phyloP scores from a whole-genome alignment of 2,113 vertebrate genomes.

The Nipponia nippon region DNA sequence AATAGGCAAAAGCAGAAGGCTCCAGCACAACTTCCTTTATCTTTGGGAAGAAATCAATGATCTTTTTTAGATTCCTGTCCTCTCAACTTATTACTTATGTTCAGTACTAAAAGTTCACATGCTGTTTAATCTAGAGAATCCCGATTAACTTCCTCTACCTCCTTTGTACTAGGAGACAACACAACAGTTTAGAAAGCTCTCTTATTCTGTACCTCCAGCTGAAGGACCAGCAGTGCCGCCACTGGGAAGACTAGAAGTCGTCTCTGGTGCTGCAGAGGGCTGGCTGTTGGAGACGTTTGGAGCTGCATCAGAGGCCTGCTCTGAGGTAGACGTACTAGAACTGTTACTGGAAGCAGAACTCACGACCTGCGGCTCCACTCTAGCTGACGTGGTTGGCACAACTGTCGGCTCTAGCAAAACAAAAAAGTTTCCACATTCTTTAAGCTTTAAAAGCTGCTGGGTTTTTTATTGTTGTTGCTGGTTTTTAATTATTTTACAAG shows the following conservation, averaged over 20 bases:
- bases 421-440: neutral
- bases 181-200: neutral
- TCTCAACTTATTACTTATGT: neutral
- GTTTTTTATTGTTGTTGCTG: neutral
- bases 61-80: neutral
- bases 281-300: constrained; percentile 81
- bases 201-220: constrained; percentile 76
- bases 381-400: constrained; percentile 88
- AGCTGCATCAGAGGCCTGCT: constrained; percentile 83
- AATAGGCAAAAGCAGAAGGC: neutral
- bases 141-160: neutral
- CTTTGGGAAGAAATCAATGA: neutral
- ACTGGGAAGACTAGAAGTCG: constrained; percentile 72
- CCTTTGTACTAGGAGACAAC: neutral
- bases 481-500: neutral
- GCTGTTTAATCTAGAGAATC: neutral
- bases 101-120: neutral
- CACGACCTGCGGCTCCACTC: constrained; percentile 81
- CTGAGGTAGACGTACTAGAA: constrained; percentile 87
- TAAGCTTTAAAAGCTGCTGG: neutral
- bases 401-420: constrained; percentile 84
- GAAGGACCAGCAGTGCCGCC: constrained; percentile 76
- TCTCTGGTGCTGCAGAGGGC: constrained; percentile 80
- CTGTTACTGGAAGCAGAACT: constrained; percentile 79
- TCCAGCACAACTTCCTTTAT: neutral